Evolutionary conservation across 37 sponge, comb jelly and placozoan species (phyloP).

Genomic region (Spongilla lacustris): DNA sequence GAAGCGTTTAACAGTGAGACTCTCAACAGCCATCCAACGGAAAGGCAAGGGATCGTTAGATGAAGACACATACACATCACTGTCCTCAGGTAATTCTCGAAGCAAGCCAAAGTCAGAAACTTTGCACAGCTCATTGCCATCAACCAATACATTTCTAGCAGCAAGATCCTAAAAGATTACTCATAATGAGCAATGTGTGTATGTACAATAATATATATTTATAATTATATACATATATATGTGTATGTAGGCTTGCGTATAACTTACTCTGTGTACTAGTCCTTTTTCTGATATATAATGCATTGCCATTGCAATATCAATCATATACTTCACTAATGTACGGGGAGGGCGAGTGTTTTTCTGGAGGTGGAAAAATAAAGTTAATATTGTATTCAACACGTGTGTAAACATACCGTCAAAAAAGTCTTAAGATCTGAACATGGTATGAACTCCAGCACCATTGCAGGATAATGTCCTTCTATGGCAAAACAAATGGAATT

Average conservation of each 20-base stretch:
- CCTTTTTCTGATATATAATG: neutral
- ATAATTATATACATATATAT: no score
- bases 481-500: neutral
- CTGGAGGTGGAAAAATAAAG: no score
- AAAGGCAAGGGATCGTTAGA: neutral
- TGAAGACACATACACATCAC: neutral
- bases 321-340: neutral
- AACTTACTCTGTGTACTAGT: neutral
- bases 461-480: neutral
- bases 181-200: no score
- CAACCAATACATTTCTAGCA: neutral
- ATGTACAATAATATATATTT: no score
- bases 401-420: neutral
- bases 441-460: slow-evolving; percentile 22
- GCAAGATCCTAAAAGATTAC: slow-evolving; percentile 1
- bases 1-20: slow-evolving; percentile 12
- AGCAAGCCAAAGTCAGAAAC: slow-evolving; percentile 71
- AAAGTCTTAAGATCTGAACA: slow-evolving; percentile 20
- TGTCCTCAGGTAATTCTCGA: slow-evolving; percentile 6
- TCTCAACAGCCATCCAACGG: slow-evolving; percentile 52
- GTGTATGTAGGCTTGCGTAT: neutral
- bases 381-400: neutral
- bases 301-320: neutral
- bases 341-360: no score
- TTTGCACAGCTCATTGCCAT: slow-evolving; percentile 57